phyloP scores from a whole-genome alignment of 2,113 vertebrate genomes.

The Ictalurus punctatus region DNA sequence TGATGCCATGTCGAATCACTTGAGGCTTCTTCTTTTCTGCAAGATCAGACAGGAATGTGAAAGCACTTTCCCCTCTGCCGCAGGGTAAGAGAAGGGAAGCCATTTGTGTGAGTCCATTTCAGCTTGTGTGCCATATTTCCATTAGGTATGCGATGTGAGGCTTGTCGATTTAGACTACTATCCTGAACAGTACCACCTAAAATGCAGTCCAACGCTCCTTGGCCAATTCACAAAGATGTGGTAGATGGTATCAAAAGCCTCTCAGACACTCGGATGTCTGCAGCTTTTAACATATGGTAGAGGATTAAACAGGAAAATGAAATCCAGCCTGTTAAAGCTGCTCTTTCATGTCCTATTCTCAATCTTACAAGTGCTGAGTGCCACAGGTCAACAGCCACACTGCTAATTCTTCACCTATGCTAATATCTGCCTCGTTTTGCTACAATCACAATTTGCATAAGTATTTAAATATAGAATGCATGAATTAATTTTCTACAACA shows the following conservation, averaged over 20 bases:
- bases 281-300: slow-evolving; percentile 48
- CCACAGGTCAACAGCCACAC: neutral
- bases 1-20: slow-evolving; percentile 57
- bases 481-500: neutral
- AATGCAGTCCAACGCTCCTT: slow-evolving; percentile 56
- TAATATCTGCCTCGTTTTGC: neutral
- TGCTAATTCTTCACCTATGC: neutral
- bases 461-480: neutral
- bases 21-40: slow-evolving; percentile 51
- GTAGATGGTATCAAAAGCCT: slow-evolving; percentile 50
- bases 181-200: slow-evolving; percentile 57
- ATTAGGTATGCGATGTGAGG: slow-evolving; percentile 47
- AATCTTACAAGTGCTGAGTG: neutral
- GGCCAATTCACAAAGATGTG: slow-evolving; percentile 40
- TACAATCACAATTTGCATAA: neutral
- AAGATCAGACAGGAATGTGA: slow-evolving; percentile 68
- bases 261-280: slow-evolving; percentile 40
- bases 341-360: neutral
- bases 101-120: slow-evolving; percentile 69
- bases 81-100: slow-evolving; percentile 59
- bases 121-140: slow-evolving; percentile 55
- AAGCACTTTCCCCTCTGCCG: slow-evolving; percentile 60
- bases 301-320: neutral
- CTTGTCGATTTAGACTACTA: slow-evolving; percentile 48
- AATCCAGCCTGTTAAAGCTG: neutral